Evolutionary conservation across 2,888 invertebrate genomes (phyloP), one percentile per base, ranked within the genome.

Genomic region (Escarpia spicata): DNA sequence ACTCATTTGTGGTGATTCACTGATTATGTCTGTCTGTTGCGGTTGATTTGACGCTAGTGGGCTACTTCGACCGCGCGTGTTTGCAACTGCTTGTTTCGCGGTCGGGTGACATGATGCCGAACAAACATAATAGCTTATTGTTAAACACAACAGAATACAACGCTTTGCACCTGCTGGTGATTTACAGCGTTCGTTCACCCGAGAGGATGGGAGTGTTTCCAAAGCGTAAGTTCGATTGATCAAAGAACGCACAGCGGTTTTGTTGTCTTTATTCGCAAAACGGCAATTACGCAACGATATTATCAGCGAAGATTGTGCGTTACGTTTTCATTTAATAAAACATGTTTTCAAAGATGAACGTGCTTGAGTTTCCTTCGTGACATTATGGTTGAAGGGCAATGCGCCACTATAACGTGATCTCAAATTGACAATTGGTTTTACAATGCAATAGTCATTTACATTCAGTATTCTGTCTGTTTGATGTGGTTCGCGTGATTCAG

Each of bases 61-160:
- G 75, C 75, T 26, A n/a, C 75, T 60, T 6, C 19, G 4, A 75
- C 19, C 75, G 19, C 75, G 75, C 26, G 75, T 75, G 75, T n/a
- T 26, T 26, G 75, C n/a, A 15, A 75, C 19, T 19, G 15, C 75
- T 26, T 19, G 75, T 75, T 75, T 75, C 19, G 26, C 75, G 75
- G 75, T 75, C 75, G 75, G 75, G 19, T 75, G 26, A 75, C 26
- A 3, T 26, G 75, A 75, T 6, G 75, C n/a, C n/a, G 75, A 75
- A 75, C 75, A 75, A 75, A 75, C 75, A 75, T n/a, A 75, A 75
- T n/a, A 75, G 75, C 4, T 75, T n/a, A 75, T 75, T 75, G 75
- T 26, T 26, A 75, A 75, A n/a, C 26, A 75, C 60, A 60, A 26
- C 75, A 75, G 75, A 75, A 19, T 75, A 75, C 75, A 15, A 75